Percentiles rank a stretch among this genome's conserved stretches.
These are phyloP conservation scores for Etheostoma perlongum DNA, from an alignment of 2,797 vertebrate genomes.

Conservation along the genomic window DNA sequence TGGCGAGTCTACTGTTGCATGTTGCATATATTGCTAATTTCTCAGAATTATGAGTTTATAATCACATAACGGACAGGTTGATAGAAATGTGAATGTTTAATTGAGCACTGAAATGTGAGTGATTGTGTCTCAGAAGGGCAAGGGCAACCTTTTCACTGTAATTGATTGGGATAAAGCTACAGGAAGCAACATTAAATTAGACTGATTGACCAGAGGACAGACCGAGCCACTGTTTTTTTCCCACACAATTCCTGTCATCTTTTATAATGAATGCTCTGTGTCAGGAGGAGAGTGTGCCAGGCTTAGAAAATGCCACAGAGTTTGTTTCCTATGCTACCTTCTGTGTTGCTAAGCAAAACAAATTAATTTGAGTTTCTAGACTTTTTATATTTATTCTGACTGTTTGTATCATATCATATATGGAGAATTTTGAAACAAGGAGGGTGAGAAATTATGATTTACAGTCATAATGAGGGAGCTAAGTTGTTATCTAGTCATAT, in stretches of 20 bases:
- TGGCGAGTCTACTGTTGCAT: not conserved
- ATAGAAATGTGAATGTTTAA: constrained; percentile 16
- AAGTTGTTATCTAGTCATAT: not conserved
- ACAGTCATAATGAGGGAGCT: not conserved
- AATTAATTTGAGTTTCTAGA: not conserved
- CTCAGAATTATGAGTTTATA: not conserved
- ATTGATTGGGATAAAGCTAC: constrained; percentile 48
- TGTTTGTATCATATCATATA: not conserved
- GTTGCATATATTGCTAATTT: not conserved
- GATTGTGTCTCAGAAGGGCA: constrained; percentile 38
- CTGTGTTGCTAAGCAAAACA: not conserved
- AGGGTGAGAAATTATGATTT: not conserved
- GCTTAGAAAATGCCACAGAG: constrained; percentile 1
- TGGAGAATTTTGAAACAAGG: not conserved
- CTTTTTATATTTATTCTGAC: not conserved
- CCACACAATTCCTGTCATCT: constrained; percentile 45
- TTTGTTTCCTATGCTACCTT: constrained; percentile 6
- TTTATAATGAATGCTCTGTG: constrained; percentile 44
- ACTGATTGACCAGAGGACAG: constrained; percentile 49
- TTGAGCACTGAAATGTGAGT: constrained; percentile 27
- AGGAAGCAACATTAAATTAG: constrained; percentile 37
- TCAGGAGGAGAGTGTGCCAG: constrained; percentile 11
- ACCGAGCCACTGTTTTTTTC: constrained; percentile 42
- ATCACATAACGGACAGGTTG: not conserved
- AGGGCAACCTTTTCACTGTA: constrained; percentile 47